A percentile compares a stretch with the other conserved stretches of the same genome.
Conservation (phyloP, 2,888 invertebrate genomes). For the Ypsolopha sequella region DNA sequence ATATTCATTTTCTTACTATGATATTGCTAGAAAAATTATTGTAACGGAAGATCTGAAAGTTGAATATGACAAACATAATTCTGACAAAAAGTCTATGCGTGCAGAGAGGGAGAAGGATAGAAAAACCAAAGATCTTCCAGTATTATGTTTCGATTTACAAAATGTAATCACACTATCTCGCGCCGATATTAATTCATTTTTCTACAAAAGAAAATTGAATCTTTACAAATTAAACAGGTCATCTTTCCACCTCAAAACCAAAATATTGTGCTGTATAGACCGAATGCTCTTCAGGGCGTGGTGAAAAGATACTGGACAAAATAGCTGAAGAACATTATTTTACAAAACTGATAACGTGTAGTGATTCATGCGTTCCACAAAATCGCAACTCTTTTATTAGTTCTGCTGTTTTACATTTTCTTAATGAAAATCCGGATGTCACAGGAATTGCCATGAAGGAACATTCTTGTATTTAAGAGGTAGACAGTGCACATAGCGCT, state of each 20-base stretch:
- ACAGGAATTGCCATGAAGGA: background rate
- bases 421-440: conserved; percentile 1
- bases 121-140: too few relatives aligned
- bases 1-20: too few relatives aligned
- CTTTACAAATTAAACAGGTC: too few relatives aligned
- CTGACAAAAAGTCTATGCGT: too few relatives aligned
- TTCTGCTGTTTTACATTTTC: conserved; percentile 4
- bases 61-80: too few relatives aligned
- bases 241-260: background rate
- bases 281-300: background rate
- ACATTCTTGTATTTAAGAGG: conserved; percentile 2
- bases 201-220: too few relatives aligned
- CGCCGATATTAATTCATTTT: too few relatives aligned
- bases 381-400: conserved; percentile 1
- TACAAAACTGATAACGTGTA: conserved; percentile 4
- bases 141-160: too few relatives aligned
- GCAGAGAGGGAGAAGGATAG: too few relatives aligned
- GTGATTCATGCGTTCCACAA: conserved; percentile 3
- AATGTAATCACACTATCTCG: too few relatives aligned
- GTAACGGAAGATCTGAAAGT: too few relatives aligned
- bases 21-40: too few relatives aligned
- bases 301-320: conserved; percentile 2
- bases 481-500: conserved; percentile 1
- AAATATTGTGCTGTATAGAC: background rate
- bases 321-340: conserved; percentile 3